Evolutionary conservation across 2,113 vertebrate species (phyloP), one percentile per base, ranked within the genome.

Genomic region (Casuarius casuarius): DNA sequence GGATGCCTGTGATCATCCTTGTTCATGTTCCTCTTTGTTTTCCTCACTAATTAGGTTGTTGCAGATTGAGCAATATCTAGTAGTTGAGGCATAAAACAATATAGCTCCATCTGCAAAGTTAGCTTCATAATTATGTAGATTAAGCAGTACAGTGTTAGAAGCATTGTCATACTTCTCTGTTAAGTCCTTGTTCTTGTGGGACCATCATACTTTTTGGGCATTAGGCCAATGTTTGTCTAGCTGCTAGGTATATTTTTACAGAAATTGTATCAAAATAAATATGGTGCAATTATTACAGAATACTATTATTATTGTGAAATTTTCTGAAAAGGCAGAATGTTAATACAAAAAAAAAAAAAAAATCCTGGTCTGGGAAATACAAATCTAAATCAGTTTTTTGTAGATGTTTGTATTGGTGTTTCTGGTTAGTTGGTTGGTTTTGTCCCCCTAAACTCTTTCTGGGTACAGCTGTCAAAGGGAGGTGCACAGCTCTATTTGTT

Each of bases 1-100:
- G 89, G 97, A 98, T 93, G 96, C 87, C 95, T 95, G 85, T 90
- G 97, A 92, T 97, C 52, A 94, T 82, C 78, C 92, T 51, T 84
- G 75, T 94, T 97, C 56, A 22, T 91, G 95, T 98, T 91, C 95
- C 23, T 26, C 82, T 61, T 5, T 93, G 96, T 84, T 87, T 98
- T 98, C 98, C 97, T 94, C 94, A 95, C 98, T 99, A 99, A 99
- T 99, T 98, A 98, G 98, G 96, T 96, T 97, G 98, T 97, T 98
- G 93, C 94, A 97, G 97, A 97, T 97, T 84, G 93, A 96, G 80
- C 71, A 35, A 78, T 92, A 94, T 92, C 97, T 95, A 61, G 81
- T 68, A 92, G 84, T 65, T 80, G 73, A 82, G 93, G 77, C 8
- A 59, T 95, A 95, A 96, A 92, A 51, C 81, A 91, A 31, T 87